phyloP scores from a whole-genome alignment of 2,797 vertebrate species.

The Orestias chungarensis region DNA sequence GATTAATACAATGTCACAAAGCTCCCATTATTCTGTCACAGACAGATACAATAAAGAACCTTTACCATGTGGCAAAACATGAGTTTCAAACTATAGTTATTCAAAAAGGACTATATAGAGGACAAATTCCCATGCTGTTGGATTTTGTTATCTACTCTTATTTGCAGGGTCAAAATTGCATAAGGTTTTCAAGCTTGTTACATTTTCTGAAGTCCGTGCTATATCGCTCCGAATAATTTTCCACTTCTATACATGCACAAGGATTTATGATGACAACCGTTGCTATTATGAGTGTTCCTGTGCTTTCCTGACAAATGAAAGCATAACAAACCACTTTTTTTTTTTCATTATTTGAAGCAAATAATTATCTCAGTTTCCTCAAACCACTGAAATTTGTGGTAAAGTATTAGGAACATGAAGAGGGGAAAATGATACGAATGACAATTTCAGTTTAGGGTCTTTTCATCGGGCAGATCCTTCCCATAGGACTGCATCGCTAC shows the following conservation, averaged over 20 bases:
- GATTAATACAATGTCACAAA: slow-evolving; percentile 33
- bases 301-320: slow-evolving; percentile 69
- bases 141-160: background rate
- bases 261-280: slow-evolving; percentile 79
- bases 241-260: slow-evolving; percentile 64
- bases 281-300: slow-evolving; percentile 74
- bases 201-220: background rate
- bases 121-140: background rate
- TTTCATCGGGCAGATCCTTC: slow-evolving; percentile 47
- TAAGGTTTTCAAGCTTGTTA: slow-evolving; percentile 4
- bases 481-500: slow-evolving; percentile 56
- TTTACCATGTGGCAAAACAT: background rate
- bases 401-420: slow-evolving; percentile 74
- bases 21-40: no score
- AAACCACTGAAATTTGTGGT: slow-evolving; percentile 74
- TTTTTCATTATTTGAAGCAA: slow-evolving; percentile 73
- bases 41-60: background rate
- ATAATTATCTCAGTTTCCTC: slow-evolving; percentile 73
- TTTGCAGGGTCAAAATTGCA: slow-evolving; percentile 15
- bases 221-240: slow-evolving; percentile 66
- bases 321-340: slow-evolving; percentile 74
- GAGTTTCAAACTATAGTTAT: background rate
- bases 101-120: background rate
- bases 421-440: slow-evolving; percentile 75
- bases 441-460: slow-evolving; percentile 45